Evolutionary conservation across 2,113 vertebrate genomes (phyloP), one percentile per base, ranked within the genome.

Genomic region (Coryphaenoides rupestris): DNA sequence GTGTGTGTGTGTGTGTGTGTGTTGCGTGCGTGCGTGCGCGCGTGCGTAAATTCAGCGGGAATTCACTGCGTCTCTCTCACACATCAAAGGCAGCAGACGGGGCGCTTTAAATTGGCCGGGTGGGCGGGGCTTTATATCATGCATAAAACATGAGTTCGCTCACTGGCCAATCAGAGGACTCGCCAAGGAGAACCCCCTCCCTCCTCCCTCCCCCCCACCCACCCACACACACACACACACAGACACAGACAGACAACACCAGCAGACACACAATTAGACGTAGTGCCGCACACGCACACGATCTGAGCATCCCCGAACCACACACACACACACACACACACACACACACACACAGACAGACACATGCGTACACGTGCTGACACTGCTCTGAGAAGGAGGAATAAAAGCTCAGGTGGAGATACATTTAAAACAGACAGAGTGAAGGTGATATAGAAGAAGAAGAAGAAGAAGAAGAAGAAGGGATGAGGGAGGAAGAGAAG

Each of bases 101-200:
- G 81, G 73, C 79, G 74, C 88, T 89, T 89, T 89, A 89, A 89
- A 86, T 76, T 21, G 57, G 21, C 65, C 3, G 75, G 17, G 4
- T 0, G 73, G 78, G 83, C 77, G 55, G 80, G 78, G 72, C 49
- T 55, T 22, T 12, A 66, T n/a, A 40, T 40, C 77, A 85, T 85
- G 74, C 78, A 87, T 88, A 76, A 86, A 82, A 83, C 82, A 88
- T 83, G 86, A 87, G 74, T 83, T 75, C 76, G 76, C 69, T 84
- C 78, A 78, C 71, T 70, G 80, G 71, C 70, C 78, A 24, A 55
- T 74, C 59, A 64, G 66, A 80, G 69, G 61, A 78, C 75, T 69
- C 67, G 74, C 79, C 60, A 67, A 70, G 74, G 65, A 80, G 80
- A 66, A 73, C 79, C 75, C 67, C 77, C 77, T 75, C 81, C 24